Evolutionary conservation across 2,888 invertebrate genomes (phyloP).

Genomic region (Drosophila anomelani): DNA sequence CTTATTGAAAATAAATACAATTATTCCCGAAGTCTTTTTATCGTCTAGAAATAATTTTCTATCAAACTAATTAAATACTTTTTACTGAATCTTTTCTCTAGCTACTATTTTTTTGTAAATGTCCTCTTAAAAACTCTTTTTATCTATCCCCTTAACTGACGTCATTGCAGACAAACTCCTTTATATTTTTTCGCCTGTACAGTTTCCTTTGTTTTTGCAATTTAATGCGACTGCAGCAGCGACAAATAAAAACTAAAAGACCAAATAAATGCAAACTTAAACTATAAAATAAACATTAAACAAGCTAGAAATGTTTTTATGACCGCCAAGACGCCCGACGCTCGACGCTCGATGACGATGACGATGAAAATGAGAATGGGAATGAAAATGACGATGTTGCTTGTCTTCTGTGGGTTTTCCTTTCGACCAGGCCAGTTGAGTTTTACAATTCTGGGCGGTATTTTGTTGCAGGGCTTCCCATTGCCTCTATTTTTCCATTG

Average conservation of each 20-base stretch:
- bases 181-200: conserved; percentile 6
- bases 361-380: conserved; percentile 17
- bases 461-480: conserved; percentile 46
- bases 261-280: conserved; percentile 82
- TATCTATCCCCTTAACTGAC: not conserved
- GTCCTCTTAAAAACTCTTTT: not conserved
- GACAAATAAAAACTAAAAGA: conserved; percentile 78
- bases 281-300: conserved; percentile 83
- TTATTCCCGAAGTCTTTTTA: not conserved
- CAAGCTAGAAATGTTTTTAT: conserved; percentile 81
- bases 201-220: conserved; percentile 34
- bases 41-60: not conserved
- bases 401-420: conserved; percentile 22
- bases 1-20: not conserved
- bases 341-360: conserved; percentile 34
- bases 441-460: conserved; percentile 43
- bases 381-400: conserved; percentile 38
- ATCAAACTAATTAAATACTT: not conserved
- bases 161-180: conserved; percentile 1
- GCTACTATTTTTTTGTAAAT: not conserved
- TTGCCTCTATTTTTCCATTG: conserved; percentile 21
- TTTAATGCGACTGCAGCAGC: conserved; percentile 43
- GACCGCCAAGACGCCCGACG: conserved; percentile 66
- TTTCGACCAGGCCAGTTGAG: conserved; percentile 33
- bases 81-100: not conserved